These are phyloP conservation scores for Drosophila sulfurigaster DNA, from an alignment of 1,140 invertebrate species.

Conservation along the genomic window DNA sequence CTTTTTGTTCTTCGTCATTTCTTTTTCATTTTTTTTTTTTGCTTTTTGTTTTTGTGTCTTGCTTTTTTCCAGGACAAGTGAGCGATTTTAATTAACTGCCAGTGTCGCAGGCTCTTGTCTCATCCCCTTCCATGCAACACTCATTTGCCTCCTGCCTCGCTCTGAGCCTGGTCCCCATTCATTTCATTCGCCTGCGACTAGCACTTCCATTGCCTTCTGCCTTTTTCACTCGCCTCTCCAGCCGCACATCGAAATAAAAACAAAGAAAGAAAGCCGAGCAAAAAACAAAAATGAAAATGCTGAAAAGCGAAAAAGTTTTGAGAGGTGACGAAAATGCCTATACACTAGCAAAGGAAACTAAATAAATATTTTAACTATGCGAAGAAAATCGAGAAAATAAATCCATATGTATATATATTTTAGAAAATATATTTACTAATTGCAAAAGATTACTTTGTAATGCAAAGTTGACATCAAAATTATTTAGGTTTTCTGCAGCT, in stretches of 20 bases:
- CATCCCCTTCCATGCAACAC: neutral
- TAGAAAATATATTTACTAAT: no score
- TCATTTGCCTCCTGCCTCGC: neutral
- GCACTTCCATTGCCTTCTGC: slow-evolving; percentile 7
- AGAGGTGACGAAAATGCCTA: neutral
- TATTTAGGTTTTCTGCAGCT: no score
- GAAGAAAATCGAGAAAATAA: no score
- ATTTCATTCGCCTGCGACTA: slow-evolving; percentile 1
- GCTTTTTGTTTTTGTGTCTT: slow-evolving; percentile 15
- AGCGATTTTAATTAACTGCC: slow-evolving; percentile 76
- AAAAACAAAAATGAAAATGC: neutral
- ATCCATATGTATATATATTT: no score
- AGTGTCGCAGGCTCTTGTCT: slow-evolving; percentile 53
- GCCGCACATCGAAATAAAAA: slow-evolving; percentile 22
- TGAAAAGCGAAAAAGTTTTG: neutral
- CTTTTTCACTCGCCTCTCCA: neutral
- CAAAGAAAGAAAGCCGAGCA: slow-evolving; percentile 8
- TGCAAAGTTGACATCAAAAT: no score
- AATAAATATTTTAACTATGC: neutral
- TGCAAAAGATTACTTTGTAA: no score
- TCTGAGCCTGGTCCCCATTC: neutral
- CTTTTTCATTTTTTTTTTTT: slow-evolving; percentile 5
- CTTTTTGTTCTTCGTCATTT: neutral
- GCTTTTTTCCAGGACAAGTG: slow-evolving; percentile 46
- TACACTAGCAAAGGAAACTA: neutral